phyloP scores from a whole-genome alignment of 2,888 invertebrate genomes.

The Sesia apiformis region DNA sequence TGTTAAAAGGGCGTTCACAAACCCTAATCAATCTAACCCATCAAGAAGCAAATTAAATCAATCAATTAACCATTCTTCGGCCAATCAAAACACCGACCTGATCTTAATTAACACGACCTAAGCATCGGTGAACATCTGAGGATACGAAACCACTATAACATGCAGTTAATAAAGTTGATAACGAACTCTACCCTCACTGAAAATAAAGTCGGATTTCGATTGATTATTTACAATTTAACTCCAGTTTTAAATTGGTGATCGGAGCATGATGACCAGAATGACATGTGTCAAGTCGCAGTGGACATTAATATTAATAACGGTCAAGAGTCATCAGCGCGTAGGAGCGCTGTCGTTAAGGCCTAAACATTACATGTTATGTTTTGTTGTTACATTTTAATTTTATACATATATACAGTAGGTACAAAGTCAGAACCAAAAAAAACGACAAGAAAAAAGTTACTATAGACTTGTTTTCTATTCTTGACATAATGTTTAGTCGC shows the following conservation, averaged over 20 bases:
- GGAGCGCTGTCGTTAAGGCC: constrained; percentile 8
- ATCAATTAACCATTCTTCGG: background rate
- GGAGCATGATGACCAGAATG: constrained; percentile 33
- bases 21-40: constrained; percentile 1
- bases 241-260: background rate
- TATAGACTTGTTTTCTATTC: no score
- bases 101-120: constrained; percentile 14
- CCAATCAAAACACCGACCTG: constrained; percentile 9
- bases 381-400: no score
- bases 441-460: no score
- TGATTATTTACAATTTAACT: background rate
- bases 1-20: background rate
- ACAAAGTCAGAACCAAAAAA: no score
- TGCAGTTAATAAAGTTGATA: background rate
- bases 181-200: no score
- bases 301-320: constrained; percentile 55
- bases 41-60: constrained; percentile 4
- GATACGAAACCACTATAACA: background rate
- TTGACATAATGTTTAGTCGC: no score
- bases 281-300: constrained; percentile 50
- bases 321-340: constrained; percentile 19
- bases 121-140: constrained; percentile 20
- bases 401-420: no score
- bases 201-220: constrained; percentile 4
- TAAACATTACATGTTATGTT: no score